Conservation (phyloP, 2,888 invertebrate species). For the Marronus borbonicus region DNA sequence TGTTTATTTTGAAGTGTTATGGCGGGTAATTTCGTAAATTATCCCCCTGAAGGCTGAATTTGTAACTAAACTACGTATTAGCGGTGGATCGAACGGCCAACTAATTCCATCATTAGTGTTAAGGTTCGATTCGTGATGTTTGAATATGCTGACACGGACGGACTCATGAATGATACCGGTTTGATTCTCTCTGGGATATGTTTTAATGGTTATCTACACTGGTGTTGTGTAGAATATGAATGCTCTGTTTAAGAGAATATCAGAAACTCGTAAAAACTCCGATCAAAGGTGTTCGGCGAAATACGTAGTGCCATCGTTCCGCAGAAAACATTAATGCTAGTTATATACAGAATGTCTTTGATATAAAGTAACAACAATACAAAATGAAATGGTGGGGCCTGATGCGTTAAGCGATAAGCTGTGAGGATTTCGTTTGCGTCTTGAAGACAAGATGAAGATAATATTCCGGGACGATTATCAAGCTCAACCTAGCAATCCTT, state of each 20-base stretch:
- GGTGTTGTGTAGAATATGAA: constrained; percentile 4
- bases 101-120: constrained; percentile 73
- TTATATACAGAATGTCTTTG: too few species aligned
- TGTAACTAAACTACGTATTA: constrained; percentile 79
- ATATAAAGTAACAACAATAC: too few species aligned
- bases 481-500: too few species aligned
- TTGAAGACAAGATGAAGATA: too few species aligned
- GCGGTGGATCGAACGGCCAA: constrained; percentile 76
- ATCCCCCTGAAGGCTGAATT: constrained; percentile 76
- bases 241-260: neutral
- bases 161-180: constrained; percentile 54
- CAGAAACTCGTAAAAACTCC: too few species aligned
- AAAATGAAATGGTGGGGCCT: too few species aligned
- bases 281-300: too few species aligned
- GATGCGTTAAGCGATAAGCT: too few species aligned
- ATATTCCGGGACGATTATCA: too few species aligned
- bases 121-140: constrained; percentile 73
- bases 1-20: constrained; percentile 72
- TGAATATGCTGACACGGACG: constrained; percentile 70
- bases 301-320: too few species aligned
- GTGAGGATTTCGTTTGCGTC: too few species aligned
- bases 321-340: too few species aligned
- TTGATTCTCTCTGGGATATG: constrained; percentile 26
- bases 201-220: constrained; percentile 26
- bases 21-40: constrained; percentile 73